Percentiles rank a stretch among this genome's conserved stretches.
These are phyloP conservation scores for Thymelicus sylvestris DNA, from an alignment of 2,888 invertebrate genomes.

Conservation along the genomic window DNA sequence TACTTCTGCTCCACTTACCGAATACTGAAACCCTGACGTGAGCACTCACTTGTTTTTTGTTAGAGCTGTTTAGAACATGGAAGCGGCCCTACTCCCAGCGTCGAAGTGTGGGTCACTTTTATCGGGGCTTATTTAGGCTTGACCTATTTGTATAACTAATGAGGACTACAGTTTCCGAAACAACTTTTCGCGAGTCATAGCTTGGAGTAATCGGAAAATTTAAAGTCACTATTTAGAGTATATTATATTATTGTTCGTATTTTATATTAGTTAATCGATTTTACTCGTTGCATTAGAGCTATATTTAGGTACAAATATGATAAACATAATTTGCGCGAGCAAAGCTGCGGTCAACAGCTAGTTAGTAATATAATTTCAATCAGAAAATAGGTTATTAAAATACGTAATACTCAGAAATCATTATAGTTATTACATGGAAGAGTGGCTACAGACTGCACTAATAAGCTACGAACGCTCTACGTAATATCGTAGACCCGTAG, in stretches of 20 bases:
- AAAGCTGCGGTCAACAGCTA: no score
- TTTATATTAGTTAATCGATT: no score
- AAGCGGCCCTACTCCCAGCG: conserved; percentile 33
- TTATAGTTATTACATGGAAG: neutral
- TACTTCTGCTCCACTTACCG: neutral
- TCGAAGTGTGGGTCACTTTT: conserved; percentile 43
- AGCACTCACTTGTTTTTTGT: conserved; percentile 6
- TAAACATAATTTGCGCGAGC: no score
- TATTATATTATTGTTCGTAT: no score
- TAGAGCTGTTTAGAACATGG: conserved; percentile 42
- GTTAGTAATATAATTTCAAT: no score
- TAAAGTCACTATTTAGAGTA: no score
- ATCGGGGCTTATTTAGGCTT: conserved; percentile 41
- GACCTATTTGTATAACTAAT: conserved; percentile 42
- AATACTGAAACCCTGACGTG: neutral
- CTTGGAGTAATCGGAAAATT: neutral
- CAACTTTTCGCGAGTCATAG: conserved; percentile 20
- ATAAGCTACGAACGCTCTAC: conserved; percentile 43
- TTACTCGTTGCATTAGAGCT: no score
- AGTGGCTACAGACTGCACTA: neutral
- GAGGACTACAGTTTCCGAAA: conserved; percentile 36
- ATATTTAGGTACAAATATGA: no score
- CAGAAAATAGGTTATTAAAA: no score
- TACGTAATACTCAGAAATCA: no score
- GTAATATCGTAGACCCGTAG: conserved; percentile 32